Conservation (phyloP, 1,140 invertebrate species). For the Periplaneta americana region DNA sequence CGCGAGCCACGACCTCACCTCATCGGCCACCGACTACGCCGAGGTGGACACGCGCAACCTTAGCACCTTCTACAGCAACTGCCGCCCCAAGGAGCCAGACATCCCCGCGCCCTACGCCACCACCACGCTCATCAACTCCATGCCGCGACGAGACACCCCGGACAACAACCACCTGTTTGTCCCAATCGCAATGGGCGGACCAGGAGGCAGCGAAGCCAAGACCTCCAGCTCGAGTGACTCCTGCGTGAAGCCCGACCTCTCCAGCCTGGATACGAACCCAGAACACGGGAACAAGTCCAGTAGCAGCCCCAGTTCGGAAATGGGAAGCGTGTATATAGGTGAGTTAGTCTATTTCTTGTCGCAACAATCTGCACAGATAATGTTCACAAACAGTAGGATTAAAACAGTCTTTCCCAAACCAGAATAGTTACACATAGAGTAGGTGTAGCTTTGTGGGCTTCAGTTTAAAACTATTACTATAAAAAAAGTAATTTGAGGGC, state of each 20-base stretch:
- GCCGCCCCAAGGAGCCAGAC: slow-evolving; percentile 38
- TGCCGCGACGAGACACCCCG: slow-evolving; percentile 35
- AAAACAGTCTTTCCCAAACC: too few species aligned
- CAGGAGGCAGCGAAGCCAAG: slow-evolving; percentile 14
- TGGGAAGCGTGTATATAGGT: slow-evolving; percentile 11
- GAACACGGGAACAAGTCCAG: slow-evolving; percentile 38
- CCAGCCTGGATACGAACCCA: slow-evolving; percentile 34
- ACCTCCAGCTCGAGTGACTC: slow-evolving; percentile 30
- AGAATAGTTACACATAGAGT: too few species aligned
- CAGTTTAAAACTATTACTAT: too few species aligned
- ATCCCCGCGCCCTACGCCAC: slow-evolving; percentile 79
- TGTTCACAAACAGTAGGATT: too few species aligned
- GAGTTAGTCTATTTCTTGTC: too few species aligned
- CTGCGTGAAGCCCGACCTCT: slow-evolving; percentile 44
- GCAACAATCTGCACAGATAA: too few species aligned
- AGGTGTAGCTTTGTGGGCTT: too few species aligned
- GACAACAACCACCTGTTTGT: slow-evolving; percentile 17
- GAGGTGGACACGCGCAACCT: slow-evolving; percentile 67
- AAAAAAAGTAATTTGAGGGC: too few species aligned
- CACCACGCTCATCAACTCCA: slow-evolving; percentile 55
- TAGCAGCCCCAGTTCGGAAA: slow-evolving; percentile 33
- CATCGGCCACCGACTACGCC: slow-evolving; percentile 44
- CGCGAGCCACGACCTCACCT: not conserved
- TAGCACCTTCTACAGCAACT: slow-evolving; percentile 71
- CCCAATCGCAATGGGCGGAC: slow-evolving; percentile 12